A percentile compares a stretch with the other conserved stretches of the same genome.
Evolutionary conservation across 1,140 invertebrate genomes (phyloP).

Genomic region (Bathynomus jamesi): DNA sequence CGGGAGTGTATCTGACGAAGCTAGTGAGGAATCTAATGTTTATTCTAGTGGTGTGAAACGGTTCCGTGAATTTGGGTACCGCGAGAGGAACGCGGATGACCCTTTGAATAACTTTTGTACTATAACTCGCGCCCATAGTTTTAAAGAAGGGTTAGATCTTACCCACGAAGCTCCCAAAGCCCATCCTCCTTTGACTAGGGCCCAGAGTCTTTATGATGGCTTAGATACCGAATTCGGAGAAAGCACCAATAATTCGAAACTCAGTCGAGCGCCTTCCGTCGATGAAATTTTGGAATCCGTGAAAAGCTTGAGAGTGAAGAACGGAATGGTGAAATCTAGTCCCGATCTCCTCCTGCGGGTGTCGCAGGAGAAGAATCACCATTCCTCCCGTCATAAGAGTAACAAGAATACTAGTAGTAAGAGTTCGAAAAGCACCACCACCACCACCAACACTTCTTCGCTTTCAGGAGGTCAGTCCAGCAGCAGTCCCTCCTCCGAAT

Average conservation of each 20-base stretch:
- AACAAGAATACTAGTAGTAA: not conserved
- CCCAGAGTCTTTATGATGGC: slow-evolving; percentile 35
- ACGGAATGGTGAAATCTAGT: slow-evolving; percentile 32
- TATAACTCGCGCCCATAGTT: slow-evolving; percentile 33
- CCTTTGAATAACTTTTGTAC: slow-evolving; percentile 14
- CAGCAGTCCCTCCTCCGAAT: not conserved
- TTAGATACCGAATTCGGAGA: slow-evolving; percentile 22
- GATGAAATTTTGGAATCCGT: slow-evolving; percentile 38
- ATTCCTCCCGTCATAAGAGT: slow-evolving; percentile 22
- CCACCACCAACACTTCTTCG: not conserved
- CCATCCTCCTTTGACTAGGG: slow-evolving; percentile 18
- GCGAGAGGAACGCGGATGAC: not conserved
- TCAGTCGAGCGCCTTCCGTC: slow-evolving; percentile 34
- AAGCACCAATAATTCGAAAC: slow-evolving; percentile 8
- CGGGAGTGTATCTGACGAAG: slow-evolving; percentile 26
- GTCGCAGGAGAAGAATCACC: slow-evolving; percentile 21
- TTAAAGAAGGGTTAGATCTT: slow-evolving; percentile 31
- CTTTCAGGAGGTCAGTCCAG: not conserved
- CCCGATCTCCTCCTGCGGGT: slow-evolving; percentile 25
- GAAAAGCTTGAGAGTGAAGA: slow-evolving; percentile 32
- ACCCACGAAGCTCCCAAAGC: not conserved
- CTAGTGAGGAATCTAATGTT: not conserved
- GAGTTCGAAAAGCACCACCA: not conserved
- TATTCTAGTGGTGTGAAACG: slow-evolving; percentile 13
- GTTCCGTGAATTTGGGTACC: slow-evolving; percentile 16